Base-by-base conservation (phyloP, 2,113 vertebrate species). In the Melanocharis versteri region DNA sequence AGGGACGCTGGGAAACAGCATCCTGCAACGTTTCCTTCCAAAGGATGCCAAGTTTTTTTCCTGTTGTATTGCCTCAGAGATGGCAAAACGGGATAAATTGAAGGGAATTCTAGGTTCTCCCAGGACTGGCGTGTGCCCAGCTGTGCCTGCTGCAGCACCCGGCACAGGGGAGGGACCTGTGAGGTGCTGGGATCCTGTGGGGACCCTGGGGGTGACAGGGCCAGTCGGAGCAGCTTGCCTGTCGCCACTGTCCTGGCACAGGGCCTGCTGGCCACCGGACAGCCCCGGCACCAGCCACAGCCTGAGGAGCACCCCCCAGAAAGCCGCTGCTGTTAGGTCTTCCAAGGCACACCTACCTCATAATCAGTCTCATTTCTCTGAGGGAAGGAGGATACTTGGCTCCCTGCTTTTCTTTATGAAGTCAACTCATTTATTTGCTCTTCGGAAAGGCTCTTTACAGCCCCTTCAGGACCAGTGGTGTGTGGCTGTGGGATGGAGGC, bases 141-240 rank as follows among this genome's bases (percentile, higher is more conserved):
- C 47, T 69, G 16, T 31, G 44, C 33, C 47, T 83, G 50, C 20
- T 51, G 40, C 9, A 37, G 35, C 27, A 15, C 27, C 18, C 1
- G 1, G 37, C 37, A 47, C 30, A 3, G 26, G 66, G 28, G 11
- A 53, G 19, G 24, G 65, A 13, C 9, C 14, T 35, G 56, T 23
- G 31, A 42, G 15, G 30, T 44, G 33, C 61, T 40, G 72, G 65
- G 51, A 37, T n/a, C 31, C 27, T 7, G 42, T 19, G 20, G 11
- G 30, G 15, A 21, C 20, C 26, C 35, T 13, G 27, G 6, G 30
- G 21, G 12, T 35, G 47, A 10, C 23, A 50, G 23, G 23, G 23
- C 3, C 22, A 14, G 33, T 30, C 0, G 0, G 54, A 78, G 69
- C 31, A 23, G 16, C 64, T 62, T 0, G 0, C n/a, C 47, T 9